phyloP scores from a whole-genome alignment of 2,888 invertebrate species.

The Pheosia tremula region DNA sequence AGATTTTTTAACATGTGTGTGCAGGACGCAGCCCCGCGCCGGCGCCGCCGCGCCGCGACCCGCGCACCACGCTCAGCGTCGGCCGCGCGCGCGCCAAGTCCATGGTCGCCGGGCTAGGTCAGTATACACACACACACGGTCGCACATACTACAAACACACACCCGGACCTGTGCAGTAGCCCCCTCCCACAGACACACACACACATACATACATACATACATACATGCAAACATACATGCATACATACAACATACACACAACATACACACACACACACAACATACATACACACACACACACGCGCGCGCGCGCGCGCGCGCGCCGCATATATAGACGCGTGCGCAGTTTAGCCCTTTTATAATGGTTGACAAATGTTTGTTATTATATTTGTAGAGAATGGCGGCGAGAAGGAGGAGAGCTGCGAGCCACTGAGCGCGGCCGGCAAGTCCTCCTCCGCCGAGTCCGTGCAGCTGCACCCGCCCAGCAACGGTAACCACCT shows the following conservation, averaged over 20 bases:
- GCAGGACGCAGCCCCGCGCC: conserved; percentile 91
- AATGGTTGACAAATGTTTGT: background rate
- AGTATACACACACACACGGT: conserved; percentile 22
- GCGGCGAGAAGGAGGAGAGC: conserved; percentile 90
- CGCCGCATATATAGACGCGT: too few species aligned
- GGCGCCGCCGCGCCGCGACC: conserved; percentile 96
- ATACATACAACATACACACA: too few species aligned
- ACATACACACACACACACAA: too few species aligned
- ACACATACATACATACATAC: too few species aligned
- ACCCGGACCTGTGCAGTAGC: too few species aligned
- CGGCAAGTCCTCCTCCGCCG: conserved; percentile 91
- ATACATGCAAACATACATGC: too few species aligned
- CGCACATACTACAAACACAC: background rate
- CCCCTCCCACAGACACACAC: too few species aligned
- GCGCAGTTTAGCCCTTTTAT: too few species aligned
- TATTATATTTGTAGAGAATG: conserved; percentile 75
- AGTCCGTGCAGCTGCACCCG: conserved; percentile 86
- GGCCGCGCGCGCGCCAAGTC: conserved; percentile 96
- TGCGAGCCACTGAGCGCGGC: conserved; percentile 87
- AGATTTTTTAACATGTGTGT: too few species aligned
- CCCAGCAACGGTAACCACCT: conserved; percentile 61
- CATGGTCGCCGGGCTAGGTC: conserved; percentile 95
- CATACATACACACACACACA: too few species aligned
- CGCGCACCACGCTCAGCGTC: conserved; percentile 96
- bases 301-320: too few species aligned